Evolutionary conservation across 2,888 invertebrate genomes (phyloP).

Genomic region (Hirtodrosophila cameraria): DNA sequence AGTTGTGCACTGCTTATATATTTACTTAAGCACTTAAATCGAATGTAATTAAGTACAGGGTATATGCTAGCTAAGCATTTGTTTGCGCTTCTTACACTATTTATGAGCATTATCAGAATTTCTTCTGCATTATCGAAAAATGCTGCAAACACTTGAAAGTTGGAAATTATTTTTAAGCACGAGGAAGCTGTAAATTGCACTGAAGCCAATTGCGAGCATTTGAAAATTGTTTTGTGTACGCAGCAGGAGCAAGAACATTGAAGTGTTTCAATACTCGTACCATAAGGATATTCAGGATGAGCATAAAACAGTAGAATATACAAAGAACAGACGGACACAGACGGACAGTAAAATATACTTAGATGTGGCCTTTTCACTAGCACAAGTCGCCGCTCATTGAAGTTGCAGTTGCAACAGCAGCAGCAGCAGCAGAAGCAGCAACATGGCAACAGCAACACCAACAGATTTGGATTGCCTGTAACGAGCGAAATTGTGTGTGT

Average conservation of each 20-base stretch:
- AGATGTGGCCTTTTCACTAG: constrained; percentile 42
- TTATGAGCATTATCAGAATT: background rate
- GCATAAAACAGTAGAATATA: constrained; percentile 31
- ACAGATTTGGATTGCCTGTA: constrained; percentile 38
- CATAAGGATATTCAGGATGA: constrained; percentile 26
- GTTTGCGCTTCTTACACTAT: background rate
- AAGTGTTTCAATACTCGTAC: constrained; percentile 9
- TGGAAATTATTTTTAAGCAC: constrained; percentile 70
- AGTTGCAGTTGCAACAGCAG: constrained; percentile 34
- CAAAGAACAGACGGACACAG: constrained; percentile 16
- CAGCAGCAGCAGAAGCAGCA: constrained; percentile 16
- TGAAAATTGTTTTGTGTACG: constrained; percentile 71
- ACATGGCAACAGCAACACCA: constrained; percentile 43
- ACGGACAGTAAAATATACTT: constrained; percentile 56
- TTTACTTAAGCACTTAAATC: too few relatives aligned
- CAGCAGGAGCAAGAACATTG: constrained; percentile 24
- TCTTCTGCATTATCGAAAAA: constrained; percentile 33
- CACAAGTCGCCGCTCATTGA: constrained; percentile 35
- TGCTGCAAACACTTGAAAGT: constrained; percentile 43
- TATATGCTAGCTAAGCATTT: background rate
- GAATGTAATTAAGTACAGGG: too few relatives aligned
- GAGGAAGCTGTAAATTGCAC: constrained; percentile 69
- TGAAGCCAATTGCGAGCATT: constrained; percentile 69
- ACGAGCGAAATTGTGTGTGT: constrained; percentile 7
- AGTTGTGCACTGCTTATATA: too few relatives aligned